These are phyloP conservation scores for Mormoops blainvillei DNA, from an alignment of 2,113 vertebrate genomes.

Conservation along the genomic window DNA sequence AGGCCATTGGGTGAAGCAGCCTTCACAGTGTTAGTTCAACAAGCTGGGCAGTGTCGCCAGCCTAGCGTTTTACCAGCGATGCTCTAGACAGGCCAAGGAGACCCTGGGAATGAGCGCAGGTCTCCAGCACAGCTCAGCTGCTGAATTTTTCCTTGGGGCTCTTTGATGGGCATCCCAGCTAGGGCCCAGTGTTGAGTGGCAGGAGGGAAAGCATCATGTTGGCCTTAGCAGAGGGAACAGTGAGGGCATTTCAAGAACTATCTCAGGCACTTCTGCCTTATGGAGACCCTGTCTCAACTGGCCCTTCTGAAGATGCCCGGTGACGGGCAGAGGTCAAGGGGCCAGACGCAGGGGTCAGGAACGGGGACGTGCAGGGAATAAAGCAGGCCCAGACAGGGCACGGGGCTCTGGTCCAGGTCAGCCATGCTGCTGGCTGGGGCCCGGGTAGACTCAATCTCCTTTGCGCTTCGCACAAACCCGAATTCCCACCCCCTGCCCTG, in stretches of 20 bases:
- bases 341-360: constrained; percentile 29
- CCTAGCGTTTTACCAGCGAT: constrained; percentile 66
- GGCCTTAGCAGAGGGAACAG: constrained; percentile 4
- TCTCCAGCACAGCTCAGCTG: neutral
- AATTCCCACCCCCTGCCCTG: constrained; percentile 69
- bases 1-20: neutral
- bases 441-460: neutral
- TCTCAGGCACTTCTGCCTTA: constrained; percentile 42
- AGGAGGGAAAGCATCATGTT: neutral
- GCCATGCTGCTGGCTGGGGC: neutral
- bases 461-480: constrained; percentile 60
- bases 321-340: neutral
- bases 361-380: neutral
- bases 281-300: neutral
- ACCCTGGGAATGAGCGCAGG: neutral
- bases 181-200: neutral
- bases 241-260: constrained; percentile 27
- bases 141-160: constrained; percentile 28
- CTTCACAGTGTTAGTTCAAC: constrained; percentile 56
- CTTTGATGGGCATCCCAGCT: neutral
- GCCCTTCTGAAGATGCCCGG: neutral
- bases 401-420: neutral
- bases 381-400: neutral
- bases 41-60: constrained; percentile 71
- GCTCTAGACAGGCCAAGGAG: neutral